Percentiles rank a stretch among this genome's conserved stretches.
Conservation (phyloP, 2,797 vertebrate genomes). For the Meriones psammophilus region DNA sequence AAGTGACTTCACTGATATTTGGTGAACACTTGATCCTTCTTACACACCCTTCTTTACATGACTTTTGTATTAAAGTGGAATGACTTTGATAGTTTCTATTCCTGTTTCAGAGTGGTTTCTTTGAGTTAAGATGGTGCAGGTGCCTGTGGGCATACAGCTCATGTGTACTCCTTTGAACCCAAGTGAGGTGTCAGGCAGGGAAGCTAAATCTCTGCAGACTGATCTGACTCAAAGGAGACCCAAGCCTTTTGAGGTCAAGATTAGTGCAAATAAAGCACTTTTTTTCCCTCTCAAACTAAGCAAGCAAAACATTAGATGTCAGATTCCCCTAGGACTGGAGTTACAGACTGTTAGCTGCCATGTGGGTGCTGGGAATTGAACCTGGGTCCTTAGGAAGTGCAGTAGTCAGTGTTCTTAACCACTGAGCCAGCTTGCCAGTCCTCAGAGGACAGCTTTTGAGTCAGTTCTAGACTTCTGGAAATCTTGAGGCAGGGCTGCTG, state of each 20-base stretch:
- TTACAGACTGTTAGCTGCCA: neutral
- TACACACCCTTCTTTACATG: neutral
- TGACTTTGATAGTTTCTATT: conserved; percentile 24
- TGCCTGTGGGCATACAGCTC: neutral
- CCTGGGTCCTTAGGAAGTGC: too few species aligned
- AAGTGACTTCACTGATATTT: neutral
- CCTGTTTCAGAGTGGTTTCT: neutral
- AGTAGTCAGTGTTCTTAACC: too few species aligned
- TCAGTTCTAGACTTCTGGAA: neutral
- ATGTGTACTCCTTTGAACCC: neutral
- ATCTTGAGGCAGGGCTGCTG: neutral
- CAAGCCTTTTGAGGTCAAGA: neutral
- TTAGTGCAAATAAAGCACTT: neutral
- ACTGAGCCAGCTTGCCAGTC: too few species aligned
- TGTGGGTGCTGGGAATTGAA: too few species aligned
- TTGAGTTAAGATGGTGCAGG: neutral
- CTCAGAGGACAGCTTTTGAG: neutral
- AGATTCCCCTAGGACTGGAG: neutral
- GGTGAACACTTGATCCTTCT: neutral
- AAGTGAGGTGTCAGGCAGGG: neutral
- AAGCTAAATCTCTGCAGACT: neutral
- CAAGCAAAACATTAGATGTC: neutral
- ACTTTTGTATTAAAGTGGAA: conserved; percentile 74
- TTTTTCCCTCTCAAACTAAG: neutral
- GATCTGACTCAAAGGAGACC: neutral